These are phyloP conservation scores for Phyllostomus hastatus DNA, from an alignment of 2,113 vertebrate genomes.

Conservation along the genomic window DNA sequence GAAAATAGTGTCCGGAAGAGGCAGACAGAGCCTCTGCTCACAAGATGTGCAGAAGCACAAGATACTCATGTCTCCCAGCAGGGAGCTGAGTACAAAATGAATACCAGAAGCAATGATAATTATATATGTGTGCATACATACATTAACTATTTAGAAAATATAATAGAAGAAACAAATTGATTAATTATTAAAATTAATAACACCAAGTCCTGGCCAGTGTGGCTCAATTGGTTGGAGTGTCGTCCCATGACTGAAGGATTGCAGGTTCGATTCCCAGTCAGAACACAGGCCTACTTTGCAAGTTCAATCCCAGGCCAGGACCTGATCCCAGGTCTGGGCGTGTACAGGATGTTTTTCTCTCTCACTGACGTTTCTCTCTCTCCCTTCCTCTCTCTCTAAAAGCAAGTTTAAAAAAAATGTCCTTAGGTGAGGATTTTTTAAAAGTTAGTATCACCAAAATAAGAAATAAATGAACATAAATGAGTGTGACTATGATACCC, in stretches of 20 bases:
- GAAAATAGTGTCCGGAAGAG: neutral
- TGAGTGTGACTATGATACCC: neutral
- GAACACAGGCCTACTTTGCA: no score
- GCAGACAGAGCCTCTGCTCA: neutral
- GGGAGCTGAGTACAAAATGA: neutral
- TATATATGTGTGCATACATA: neutral
- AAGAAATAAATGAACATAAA: neutral
- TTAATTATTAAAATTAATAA: neutral
- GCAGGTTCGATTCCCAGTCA: no score
- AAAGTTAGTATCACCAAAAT: neutral
- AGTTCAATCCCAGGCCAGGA: no score
- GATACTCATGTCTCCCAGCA: neutral
- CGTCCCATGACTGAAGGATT: no score
- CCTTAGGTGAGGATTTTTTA: no score
- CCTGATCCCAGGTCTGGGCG: no score
- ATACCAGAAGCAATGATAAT: neutral
- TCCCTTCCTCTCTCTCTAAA: no score
- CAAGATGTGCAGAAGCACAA: neutral
- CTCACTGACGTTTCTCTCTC: no score
- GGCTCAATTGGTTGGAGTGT: no score
- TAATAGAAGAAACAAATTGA: neutral
- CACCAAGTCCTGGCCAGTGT: neutral
- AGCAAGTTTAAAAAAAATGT: no score
- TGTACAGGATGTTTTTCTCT: no score
- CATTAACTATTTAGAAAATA: neutral